Evolutionary conservation across 1,140 invertebrate species (phyloP), one percentile per base, ranked within the genome.

Genomic region (Trichomalopsis sarcophagae): DNA sequence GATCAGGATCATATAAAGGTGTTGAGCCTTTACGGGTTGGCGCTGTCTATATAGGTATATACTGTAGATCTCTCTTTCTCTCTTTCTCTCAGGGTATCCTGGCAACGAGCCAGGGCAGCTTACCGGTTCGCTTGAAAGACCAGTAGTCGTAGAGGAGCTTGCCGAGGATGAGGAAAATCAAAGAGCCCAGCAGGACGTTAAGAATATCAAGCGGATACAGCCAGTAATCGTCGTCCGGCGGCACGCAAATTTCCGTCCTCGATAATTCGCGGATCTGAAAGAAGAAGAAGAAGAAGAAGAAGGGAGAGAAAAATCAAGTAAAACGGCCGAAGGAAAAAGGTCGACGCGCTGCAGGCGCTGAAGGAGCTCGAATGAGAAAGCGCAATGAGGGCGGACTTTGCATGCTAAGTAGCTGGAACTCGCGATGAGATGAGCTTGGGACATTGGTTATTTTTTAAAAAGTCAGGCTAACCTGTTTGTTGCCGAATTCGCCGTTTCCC

Each of bases 61-160:
- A 27, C 27, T 27, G 27, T 27, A 27, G 27, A 27, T 27, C 0
- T 27, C 27, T 27, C 27, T 73, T 0, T 62, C n/a, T 5, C 23
- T 68, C 40, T 44, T 5, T 17, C 5, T 55, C n/a, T 92, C 92
- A 95, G 66, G 96, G 96, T 89, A 97, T 94, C 91, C 96, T 96
- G 75, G 94, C 93, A 13, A 96, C 95, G 68, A 98, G 95, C 96
- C 97, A 97, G 10, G 97, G 97, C 77, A 98, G 91, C 88, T 95
- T 94, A 13, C 97, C 96, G 13, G 96, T 96, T 85, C 94, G 96
- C 89, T 96, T 97, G 90, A 97, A 97, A 76, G 93, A 94, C 92
- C 96, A 96, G 91, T 97, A 97, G 91, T 97, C 97, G 87, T 97
- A 97, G 1, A 95, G 91, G 77, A 97, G 94, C 91, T 97, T 97